Conservation (phyloP, 2,797 vertebrate species). For the Helicolenus hilgendorfi region DNA sequence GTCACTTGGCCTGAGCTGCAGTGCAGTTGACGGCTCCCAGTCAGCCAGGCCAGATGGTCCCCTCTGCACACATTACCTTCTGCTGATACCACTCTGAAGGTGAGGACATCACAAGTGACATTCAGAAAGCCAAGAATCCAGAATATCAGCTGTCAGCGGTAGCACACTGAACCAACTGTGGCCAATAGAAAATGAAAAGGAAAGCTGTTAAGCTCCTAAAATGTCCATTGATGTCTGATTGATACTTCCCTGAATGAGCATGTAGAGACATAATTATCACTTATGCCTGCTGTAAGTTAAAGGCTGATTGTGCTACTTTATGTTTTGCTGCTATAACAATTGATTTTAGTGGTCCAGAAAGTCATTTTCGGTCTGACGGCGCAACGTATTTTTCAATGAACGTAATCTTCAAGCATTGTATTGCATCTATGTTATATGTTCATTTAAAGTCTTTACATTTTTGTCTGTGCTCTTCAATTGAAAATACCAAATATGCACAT, state of each 20-base stretch:
- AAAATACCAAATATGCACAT: not conserved
- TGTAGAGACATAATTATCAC: conserved; percentile 3
- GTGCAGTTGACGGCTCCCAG: conserved; percentile 78
- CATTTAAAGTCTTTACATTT: not conserved
- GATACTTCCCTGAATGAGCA: conserved; percentile 5
- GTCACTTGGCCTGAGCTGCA: conserved; percentile 84
- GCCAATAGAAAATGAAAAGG: conserved; percentile 9
- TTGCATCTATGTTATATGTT: not conserved
- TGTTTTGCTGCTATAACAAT: conserved; percentile 46
- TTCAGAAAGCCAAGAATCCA: conserved; percentile 44
- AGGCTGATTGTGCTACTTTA: conserved; percentile 55
- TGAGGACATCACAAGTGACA: conserved; percentile 82
- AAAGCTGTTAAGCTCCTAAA: not conserved
- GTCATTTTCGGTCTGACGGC: conserved; percentile 18
- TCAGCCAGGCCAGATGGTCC: conserved; percentile 88
- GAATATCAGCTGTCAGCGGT: conserved; percentile 19
- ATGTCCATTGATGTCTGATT: conserved; percentile 1
- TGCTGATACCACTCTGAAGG: conserved; percentile 79
- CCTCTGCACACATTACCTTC: conserved; percentile 77
- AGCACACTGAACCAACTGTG: conserved; percentile 1
- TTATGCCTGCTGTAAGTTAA: conserved; percentile 46
- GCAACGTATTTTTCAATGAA: conserved; percentile 37
- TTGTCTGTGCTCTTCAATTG: not conserved
- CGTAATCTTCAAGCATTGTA: conserved; percentile 17
- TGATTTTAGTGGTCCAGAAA: conserved; percentile 18